Conservation (phyloP, 2,888 invertebrate genomes). For the Parnassius glacialis region DNA sequence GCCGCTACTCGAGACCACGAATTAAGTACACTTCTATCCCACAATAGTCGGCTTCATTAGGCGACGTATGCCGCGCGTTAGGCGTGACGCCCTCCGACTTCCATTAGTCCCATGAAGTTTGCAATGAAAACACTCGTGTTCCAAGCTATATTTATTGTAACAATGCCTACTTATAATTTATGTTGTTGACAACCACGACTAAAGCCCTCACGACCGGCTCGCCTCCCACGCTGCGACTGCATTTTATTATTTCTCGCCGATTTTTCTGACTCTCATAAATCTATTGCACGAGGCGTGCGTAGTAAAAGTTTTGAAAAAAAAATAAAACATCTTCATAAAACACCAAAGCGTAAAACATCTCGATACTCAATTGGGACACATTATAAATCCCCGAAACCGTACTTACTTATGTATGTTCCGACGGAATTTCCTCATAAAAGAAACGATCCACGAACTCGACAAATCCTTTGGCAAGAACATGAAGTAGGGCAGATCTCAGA, state of each 20-base stretch:
- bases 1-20: slow-evolving; percentile 53
- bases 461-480: slow-evolving; percentile 78
- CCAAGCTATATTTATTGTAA: slow-evolving; percentile 64
- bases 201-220: slow-evolving; percentile 50
- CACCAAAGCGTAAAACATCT: slow-evolving; percentile 30
- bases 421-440: slow-evolving; percentile 72
- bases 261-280: slow-evolving; percentile 30
- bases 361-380: slow-evolving; percentile 60
- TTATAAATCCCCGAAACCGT: slow-evolving; percentile 72
- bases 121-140: slow-evolving; percentile 70
- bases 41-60: slow-evolving; percentile 76
- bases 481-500: slow-evolving; percentile 77
- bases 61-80: slow-evolving; percentile 70
- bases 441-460: slow-evolving; percentile 75
- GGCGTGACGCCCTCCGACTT: slow-evolving; percentile 67
- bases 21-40: slow-evolving; percentile 67
- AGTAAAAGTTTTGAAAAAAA: slow-evolving; percentile 2
- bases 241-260: slow-evolving; percentile 51
- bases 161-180: slow-evolving; percentile 73
- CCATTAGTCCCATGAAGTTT: slow-evolving; percentile 67
- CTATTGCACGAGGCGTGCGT: slow-evolving; percentile 25
- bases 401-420: slow-evolving; percentile 61
- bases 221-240: slow-evolving; percentile 55
- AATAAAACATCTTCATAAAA: background rate
- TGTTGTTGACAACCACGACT: slow-evolving; percentile 71